These are phyloP conservation scores for Pseudococcus jackbeardsleyi DNA, from an alignment of 2,888 invertebrate genomes.

Conservation along the genomic window DNA sequence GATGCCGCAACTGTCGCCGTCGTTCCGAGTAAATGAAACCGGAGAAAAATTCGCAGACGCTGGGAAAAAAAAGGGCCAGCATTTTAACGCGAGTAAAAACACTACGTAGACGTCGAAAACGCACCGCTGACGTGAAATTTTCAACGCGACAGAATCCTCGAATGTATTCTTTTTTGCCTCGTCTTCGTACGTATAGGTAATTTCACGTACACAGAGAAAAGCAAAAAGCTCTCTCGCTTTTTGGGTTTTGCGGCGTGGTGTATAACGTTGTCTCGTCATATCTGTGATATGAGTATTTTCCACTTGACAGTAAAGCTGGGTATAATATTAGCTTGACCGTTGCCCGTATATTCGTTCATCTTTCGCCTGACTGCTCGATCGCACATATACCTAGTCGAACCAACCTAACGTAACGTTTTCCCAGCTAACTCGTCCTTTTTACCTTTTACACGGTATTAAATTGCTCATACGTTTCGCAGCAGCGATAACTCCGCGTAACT, in stretches of 20 bases:
- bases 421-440: conserved; percentile 18
- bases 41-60: background rate
- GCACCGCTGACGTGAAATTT: conserved; percentile 12
- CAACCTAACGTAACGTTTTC: background rate
- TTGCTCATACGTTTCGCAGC: background rate
- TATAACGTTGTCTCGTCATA: conserved; percentile 14
- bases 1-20: background rate
- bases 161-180: background rate
- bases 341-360: conserved; percentile 24
- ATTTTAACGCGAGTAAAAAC: background rate
- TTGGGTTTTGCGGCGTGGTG: background rate
- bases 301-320: conserved; percentile 24
- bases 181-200: background rate
- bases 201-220: background rate
- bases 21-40: background rate
- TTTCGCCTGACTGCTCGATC: conserved; percentile 28
- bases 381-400: conserved; percentile 1
- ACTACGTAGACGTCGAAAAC: background rate
- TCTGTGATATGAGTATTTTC: conserved; percentile 40
- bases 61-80: background rate
- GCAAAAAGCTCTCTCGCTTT: conserved; percentile 5
- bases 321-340: conserved; percentile 47
- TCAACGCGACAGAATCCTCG: background rate
- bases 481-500: background rate
- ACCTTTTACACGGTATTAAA: conserved; percentile 25